Base-by-base conservation (phyloP, 2,797 vertebrate species). In the Alosa sapidissima region DNA sequence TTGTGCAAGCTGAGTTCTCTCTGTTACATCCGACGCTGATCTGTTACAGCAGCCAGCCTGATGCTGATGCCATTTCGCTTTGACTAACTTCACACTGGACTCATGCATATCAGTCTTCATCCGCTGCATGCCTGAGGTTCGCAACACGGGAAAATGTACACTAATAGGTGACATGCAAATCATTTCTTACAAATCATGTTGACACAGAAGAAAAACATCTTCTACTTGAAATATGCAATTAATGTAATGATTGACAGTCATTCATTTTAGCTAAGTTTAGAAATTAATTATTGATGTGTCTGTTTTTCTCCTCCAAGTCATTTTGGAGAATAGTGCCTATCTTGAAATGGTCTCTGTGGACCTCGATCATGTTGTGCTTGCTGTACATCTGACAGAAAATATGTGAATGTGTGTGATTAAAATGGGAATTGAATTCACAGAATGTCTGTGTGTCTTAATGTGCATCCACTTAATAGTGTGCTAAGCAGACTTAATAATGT, bases 361-460 rank as follows among this genome's bases (percentile, higher is more conserved):
- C 62, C 4, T n/a, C 58, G 86, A 72, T 75, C n/a, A 48, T 41
- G 52, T 85, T 87, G 84, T 87, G 24, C 65, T 58, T 81, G 14
- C 41, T 11, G 41, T 41, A 41, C 19, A 75, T 75, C 6, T 36
- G 68, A 75, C 36, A 19, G 65, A 36, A 36, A 24, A 65, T 36
- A 36, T 28, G 28, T 72, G 68, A 75, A 75, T 75, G 68, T 75
- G 75, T 75, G 68, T 75, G 13, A 75, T 41, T 75, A 75, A 75
- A 68, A 41, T 45, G 33, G 33, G 68, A 75, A 45, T 41, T 75
- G 36, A 36, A 75, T 75, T 41, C 3, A 36, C 41, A 72, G 33
- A 5, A 5, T 55, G 54, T 0, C 13, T 72, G 33, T 36, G 62
- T 14, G 13, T 41, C 11, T 36, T 41, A n/a, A 24, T 28, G 60